Percentiles rank a stretch among this genome's conserved stretches.
Evolutionary conservation across 2,113 vertebrate species (phyloP).

Genomic region (Dipodomys spectabilis): DNA sequence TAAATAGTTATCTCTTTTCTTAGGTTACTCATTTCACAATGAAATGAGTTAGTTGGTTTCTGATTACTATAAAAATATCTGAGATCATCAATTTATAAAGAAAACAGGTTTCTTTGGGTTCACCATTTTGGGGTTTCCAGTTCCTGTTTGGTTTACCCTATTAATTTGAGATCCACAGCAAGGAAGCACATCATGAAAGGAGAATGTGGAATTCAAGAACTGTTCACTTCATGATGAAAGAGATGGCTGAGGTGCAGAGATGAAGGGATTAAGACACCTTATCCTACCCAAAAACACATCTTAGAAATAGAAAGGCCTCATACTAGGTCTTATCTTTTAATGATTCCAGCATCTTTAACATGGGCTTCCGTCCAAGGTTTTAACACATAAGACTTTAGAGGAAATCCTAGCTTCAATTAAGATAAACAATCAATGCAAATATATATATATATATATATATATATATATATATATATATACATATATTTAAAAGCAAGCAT

Average conservation of each 20-base stretch:
- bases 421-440: too few species aligned
- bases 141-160: not conserved
- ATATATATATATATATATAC: too few species aligned
- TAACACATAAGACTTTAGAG: rapidly evolving
- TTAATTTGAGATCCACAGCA: not conserved
- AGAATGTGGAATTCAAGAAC: not conserved
- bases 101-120: not conserved
- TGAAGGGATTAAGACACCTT: not conserved
- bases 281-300: too few species aligned
- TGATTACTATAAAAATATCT: not conserved
- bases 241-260: not conserved
- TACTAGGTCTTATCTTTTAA: too few species aligned
- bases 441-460: too few species aligned
- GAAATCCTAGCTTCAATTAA: not conserved
- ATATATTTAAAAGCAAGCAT: too few species aligned
- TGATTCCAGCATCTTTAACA: not conserved
- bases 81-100: not conserved
- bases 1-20: not conserved
- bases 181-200: not conserved
- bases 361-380: rapidly evolving
- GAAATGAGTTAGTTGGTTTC: not conserved
- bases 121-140: not conserved
- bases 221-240: not conserved
- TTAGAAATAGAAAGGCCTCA: not conserved
- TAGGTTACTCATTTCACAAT: not conserved